Evolutionary conservation across 2,888 invertebrate species (phyloP).

Genomic region (Lochmaea crataegi): DNA sequence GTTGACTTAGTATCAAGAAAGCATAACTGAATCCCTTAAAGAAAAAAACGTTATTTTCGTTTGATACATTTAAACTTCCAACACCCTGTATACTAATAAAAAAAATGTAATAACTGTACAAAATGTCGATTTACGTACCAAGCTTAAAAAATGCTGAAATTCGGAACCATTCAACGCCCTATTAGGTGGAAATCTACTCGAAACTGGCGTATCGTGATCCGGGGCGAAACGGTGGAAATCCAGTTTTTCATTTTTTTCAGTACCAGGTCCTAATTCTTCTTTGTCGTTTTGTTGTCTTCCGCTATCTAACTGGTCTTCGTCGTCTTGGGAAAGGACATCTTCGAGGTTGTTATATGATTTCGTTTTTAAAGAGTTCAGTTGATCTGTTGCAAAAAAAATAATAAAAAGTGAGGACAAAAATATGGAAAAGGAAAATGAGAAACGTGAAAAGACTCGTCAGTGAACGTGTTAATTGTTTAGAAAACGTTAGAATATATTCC

Average conservation of each 20-base stretch:
- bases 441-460: no score
- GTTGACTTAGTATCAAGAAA: conserved; percentile 37
- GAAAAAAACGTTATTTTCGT: conserved; percentile 31
- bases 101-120: no score
- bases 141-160: conserved; percentile 66
- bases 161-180: conserved; percentile 59
- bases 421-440: no score
- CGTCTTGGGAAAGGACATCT: conserved; percentile 38
- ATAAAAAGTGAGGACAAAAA: no score
- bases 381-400: conserved; percentile 46
- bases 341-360: conserved; percentile 44
- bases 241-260: conserved; percentile 33
- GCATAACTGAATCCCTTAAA: conserved; percentile 44
- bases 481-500: no score
- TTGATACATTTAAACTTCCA: neutral
- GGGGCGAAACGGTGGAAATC: conserved; percentile 20
- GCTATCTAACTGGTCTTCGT: conserved; percentile 33
- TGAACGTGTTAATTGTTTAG: no score
- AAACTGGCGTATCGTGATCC: conserved; percentile 59
- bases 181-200: conserved; percentile 52
- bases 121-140: conserved; percentile 63
- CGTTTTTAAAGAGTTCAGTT: conserved; percentile 57
- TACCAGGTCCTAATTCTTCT: conserved; percentile 32
- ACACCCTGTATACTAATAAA: no score
- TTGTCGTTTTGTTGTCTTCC: conserved; percentile 27